phyloP scores from a whole-genome alignment of 2,888 invertebrate genomes.

The Linyphia triangularis region DNA sequence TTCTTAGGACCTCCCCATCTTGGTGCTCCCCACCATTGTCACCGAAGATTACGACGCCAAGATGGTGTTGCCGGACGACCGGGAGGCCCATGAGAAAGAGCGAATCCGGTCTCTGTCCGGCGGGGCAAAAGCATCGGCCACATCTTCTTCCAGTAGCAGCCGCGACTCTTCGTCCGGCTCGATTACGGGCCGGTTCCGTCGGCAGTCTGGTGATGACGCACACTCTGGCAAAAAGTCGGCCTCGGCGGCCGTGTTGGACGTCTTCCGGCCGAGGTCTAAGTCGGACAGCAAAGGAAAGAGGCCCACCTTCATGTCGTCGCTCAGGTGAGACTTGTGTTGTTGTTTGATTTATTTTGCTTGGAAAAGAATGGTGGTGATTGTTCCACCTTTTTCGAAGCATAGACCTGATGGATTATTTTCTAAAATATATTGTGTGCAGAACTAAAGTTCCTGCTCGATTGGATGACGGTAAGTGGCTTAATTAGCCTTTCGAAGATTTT shows the following conservation, averaged over 20 bases:
- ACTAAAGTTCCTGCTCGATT: no score
- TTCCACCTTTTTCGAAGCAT: no score
- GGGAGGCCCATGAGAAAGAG: conserved; percentile 22
- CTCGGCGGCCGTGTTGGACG: conserved; percentile 84
- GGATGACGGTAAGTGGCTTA: no score
- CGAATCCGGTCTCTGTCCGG: conserved; percentile 70
- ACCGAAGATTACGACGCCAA: conserved; percentile 62
- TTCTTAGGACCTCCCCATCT: conserved; percentile 58
- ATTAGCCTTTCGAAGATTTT: no score
- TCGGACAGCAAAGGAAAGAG: conserved; percentile 82
- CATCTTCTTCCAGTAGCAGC: background rate
- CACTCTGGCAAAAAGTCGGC: conserved; percentile 54
- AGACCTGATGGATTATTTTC: no score
- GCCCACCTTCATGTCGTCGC: conserved; percentile 69
- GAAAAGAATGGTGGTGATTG: no score
- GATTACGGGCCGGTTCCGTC: conserved; percentile 78
- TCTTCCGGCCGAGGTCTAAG: conserved; percentile 88
- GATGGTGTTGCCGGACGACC: conserved; percentile 65
- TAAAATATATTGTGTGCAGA: no score
- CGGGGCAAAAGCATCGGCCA: conserved; percentile 23
- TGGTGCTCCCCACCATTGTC: conserved; percentile 71
- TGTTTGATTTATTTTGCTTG: no score
- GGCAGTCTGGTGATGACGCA: conserved; percentile 80
- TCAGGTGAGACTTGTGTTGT: conserved; percentile 26
- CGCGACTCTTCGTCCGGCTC: background rate